Base-by-base conservation (phyloP, 2,888 invertebrate genomes). In the Phyllotreta cruciferae region DNA sequence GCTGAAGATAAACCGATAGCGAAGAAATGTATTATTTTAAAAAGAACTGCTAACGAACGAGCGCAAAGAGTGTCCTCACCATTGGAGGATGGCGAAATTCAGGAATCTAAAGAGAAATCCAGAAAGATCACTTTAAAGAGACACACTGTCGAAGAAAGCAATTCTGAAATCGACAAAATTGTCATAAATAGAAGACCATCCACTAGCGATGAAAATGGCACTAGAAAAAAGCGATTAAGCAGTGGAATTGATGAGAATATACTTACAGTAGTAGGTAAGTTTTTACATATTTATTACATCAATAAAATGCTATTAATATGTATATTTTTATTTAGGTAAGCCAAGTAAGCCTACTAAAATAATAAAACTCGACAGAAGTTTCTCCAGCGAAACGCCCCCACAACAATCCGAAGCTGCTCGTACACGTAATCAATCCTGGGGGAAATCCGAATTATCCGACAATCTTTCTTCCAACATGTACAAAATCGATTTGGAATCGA, bases 401-500 rank as follows among this genome's bases (percentile, higher is more conserved):
- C 53, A 61, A 10, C 47, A 10, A 8, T 44, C 60, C 8, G 60
- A 56, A 54, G 52, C 39, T 35, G 6, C 44, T 2, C 55, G 41
- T 41, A 9, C 38, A 11, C 56, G 47, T 36, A 55, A 44, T 14
- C 41, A 39, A n/a, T 5, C 44, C 41, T 73, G 73, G 72, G 63
- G 66, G 3, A 60, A 65, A 10, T 67, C 68, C 35, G 63, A 66
- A 9, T 64, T 63, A 58, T 57, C 67, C 5, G 45, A 56, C 13
- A 66, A 66, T 39, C 34, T 69, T 8, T 39, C 60, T 6, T 57
- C 56, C 11, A 62, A 64, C 37, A 52, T 61, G 10, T 70, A 49
- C 47, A 68, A 69, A 47, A 65, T 79, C 41, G 71, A 77, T 63
- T 67, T 77, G 6, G 74, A 75, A n/a, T 66, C 70, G 2, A 71